Conservation (phyloP, 2,797 vertebrate genomes). For the Okamejei kenojei region DNA sequence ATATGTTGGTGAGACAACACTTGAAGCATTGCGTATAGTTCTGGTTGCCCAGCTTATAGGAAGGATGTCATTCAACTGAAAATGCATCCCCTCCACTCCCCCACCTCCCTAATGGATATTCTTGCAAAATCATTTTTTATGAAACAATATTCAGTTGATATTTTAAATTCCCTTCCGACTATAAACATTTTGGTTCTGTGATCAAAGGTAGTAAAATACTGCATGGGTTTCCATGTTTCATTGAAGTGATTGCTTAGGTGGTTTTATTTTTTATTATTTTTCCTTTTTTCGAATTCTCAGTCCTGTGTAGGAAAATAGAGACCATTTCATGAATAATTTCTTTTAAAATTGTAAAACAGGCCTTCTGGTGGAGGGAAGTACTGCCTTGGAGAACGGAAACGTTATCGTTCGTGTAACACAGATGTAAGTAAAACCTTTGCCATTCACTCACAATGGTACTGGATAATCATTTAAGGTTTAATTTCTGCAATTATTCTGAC, state of each 20-base stretch:
- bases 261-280: conserved; percentile 32
- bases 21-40: too few species aligned
- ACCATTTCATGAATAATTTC: conserved; percentile 44
- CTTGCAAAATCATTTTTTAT: neutral
- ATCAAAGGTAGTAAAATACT: neutral
- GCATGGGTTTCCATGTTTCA: neutral
- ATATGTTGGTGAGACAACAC: too few species aligned
- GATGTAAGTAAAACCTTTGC: conserved; percentile 74
- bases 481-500: neutral
- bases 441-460: neutral
- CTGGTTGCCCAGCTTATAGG: too few species aligned
- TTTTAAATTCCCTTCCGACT: neutral
- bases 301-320: conserved; percentile 36
- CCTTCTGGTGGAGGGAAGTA: conserved; percentile 95
- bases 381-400: conserved; percentile 92
- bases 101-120: neutral
- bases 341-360: conserved; percentile 55
- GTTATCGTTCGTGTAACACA: conserved; percentile 92
- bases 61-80: too few species aligned
- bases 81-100: too few species aligned
- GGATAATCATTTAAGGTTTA: neutral
- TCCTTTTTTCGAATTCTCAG: conserved; percentile 32
- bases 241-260: neutral
- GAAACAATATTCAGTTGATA: neutral
- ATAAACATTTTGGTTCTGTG: neutral